A percentile compares a stretch with the other conserved stretches of the same genome.
phyloP scores from a whole-genome alignment of 2,113 vertebrate species.

The Phrynosoma platyrhinos region DNA sequence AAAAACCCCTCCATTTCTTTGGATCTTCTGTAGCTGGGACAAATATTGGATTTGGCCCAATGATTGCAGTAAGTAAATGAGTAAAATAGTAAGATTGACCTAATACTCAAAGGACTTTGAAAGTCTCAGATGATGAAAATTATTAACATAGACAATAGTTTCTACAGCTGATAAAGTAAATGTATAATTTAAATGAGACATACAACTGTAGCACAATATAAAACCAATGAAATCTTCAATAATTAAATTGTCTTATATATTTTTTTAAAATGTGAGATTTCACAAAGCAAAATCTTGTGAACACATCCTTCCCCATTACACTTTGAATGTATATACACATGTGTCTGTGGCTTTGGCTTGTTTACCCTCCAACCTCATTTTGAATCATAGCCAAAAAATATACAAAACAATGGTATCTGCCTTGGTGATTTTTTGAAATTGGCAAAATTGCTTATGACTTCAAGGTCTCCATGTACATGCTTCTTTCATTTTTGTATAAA shows the following conservation, averaged over 20 bases:
- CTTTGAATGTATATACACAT: too few species aligned
- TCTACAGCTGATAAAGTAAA: not conserved
- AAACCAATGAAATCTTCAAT: not conserved
- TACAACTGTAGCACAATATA: not conserved
- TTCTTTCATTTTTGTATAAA: not conserved
- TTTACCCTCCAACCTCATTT: not conserved
- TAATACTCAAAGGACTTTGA: not conserved
- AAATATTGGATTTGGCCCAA: not conserved
- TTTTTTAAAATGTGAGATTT: too few species aligned
- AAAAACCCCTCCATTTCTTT: not conserved
- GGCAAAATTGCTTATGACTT: not conserved
- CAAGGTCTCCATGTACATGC: not conserved
- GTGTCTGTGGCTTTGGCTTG: not conserved
- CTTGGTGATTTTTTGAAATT: not conserved
- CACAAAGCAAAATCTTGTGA: too few species aligned
- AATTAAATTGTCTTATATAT: not conserved
- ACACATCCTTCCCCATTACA: too few species aligned
- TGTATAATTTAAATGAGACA: not conserved
- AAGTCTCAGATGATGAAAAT: not conserved
- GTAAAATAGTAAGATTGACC: not conserved
- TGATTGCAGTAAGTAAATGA: not conserved
- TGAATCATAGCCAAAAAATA: not conserved
- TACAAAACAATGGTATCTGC: not conserved
- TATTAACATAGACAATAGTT: not conserved
- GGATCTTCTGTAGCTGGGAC: too few species aligned